Conservation (phyloP, 2,113 vertebrate genomes). For the Physeter macrocephalus region DNA sequence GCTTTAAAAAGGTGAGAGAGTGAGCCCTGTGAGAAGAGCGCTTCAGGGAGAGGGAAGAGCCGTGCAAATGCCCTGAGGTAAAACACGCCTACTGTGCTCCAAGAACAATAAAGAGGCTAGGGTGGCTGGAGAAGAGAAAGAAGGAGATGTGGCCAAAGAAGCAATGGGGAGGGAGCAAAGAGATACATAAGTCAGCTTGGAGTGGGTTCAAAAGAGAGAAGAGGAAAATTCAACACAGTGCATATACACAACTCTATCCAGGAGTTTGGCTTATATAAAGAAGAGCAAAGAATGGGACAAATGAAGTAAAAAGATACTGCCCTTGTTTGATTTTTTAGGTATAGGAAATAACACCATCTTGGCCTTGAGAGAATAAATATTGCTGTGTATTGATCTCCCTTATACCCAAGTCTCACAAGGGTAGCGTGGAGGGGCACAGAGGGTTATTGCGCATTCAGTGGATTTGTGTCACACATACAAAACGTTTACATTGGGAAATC, state of each 20-base stretch:
- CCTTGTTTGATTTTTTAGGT: not conserved
- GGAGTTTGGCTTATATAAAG: not conserved
- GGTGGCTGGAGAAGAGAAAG: not conserved
- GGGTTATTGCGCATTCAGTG: not conserved
- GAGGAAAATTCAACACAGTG: not conserved
- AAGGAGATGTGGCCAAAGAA: too few relatives aligned
- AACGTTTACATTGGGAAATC: not conserved
- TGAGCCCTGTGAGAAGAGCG: not conserved
- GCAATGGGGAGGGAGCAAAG: accelerated
- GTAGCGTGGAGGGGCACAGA: not conserved
- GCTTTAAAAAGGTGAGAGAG: not conserved
- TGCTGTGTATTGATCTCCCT: not conserved
- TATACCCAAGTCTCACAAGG: not conserved
- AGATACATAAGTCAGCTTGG: not conserved
- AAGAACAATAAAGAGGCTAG: not conserved
- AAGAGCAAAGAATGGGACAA: not conserved
- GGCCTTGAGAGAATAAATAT: not conserved
- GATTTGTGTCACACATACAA: not conserved
- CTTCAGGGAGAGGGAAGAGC: too few relatives aligned
- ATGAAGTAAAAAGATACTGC: not conserved
- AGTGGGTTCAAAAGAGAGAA: not conserved
- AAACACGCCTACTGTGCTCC: accelerated
- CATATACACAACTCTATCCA: not conserved
- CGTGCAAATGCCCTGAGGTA: not conserved
- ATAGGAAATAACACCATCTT: not conserved